phyloP scores from a whole-genome alignment of 2,113 vertebrate species.

The Elephantulus edwardii region DNA sequence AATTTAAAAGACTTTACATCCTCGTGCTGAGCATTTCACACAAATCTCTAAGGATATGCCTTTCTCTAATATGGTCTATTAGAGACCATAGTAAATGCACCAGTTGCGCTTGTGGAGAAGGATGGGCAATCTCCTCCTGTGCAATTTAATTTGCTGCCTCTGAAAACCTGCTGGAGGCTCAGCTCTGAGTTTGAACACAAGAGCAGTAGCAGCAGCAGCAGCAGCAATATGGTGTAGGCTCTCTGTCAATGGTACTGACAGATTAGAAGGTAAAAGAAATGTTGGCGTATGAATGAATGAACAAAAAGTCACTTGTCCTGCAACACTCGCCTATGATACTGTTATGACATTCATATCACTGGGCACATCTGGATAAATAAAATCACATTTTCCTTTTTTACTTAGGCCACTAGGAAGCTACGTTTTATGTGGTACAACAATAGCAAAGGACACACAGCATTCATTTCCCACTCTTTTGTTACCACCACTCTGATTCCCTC shows the following conservation, averaged over 20 bases:
- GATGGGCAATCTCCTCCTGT: too few relatives aligned
- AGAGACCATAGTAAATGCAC: too few relatives aligned
- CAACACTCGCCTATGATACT: neutral
- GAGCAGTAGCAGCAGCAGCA: too few relatives aligned
- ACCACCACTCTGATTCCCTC: neutral
- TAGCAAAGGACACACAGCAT: neutral
- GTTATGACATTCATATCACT: neutral
- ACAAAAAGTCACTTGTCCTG: neutral
- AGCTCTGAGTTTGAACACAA: too few relatives aligned
- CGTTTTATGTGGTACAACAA: neutral
- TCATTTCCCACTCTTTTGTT: neutral
- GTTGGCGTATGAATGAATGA: conserved; percentile 11
- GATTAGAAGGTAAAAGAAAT: conserved; percentile 17
- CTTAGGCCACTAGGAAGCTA: neutral
- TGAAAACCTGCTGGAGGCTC: too few relatives aligned
- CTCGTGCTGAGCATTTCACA: conserved; percentile 19
- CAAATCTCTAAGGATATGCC: neutral
- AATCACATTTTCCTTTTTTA: conserved; percentile 3
- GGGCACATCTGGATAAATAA: neutral
- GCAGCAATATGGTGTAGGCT: neutral
- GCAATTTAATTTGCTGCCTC: too few relatives aligned
- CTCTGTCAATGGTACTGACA: neutral
- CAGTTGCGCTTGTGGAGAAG: too few relatives aligned
- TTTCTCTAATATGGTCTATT: conserved; percentile 21
- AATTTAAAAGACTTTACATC: conserved; percentile 21